Conservation (phyloP, 2,797 vertebrate genomes). For the Cuculus canorus region DNA sequence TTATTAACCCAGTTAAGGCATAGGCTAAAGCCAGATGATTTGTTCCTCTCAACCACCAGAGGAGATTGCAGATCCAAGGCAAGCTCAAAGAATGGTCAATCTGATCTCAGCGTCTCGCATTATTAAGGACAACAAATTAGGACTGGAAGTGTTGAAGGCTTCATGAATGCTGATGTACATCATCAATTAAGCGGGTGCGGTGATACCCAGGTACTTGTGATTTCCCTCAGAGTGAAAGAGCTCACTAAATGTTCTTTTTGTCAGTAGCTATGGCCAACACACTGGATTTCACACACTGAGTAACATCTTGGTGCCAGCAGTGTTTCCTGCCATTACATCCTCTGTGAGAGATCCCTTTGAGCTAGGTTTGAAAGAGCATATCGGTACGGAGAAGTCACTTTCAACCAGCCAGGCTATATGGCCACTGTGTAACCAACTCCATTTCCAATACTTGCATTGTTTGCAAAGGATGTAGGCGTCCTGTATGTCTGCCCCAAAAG, state of each 20-base stretch:
- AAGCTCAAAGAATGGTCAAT: not conserved
- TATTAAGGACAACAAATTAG: no score
- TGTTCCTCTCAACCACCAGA: not conserved
- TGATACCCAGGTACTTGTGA: not conserved
- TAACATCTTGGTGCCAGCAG: not conserved
- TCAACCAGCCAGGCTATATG: not conserved
- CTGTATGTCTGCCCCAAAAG: not conserved
- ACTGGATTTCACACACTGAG: not conserved
- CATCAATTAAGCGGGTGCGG: not conserved
- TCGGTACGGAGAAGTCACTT: not conserved
- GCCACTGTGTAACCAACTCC: accelerated
- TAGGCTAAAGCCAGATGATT: not conserved
- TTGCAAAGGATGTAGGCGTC: not conserved
- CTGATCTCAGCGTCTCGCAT: not conserved
- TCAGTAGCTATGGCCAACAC: not conserved
- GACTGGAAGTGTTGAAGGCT: not conserved
- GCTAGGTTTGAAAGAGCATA: not conserved
- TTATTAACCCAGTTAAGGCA: not conserved
- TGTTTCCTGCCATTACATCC: not conserved
- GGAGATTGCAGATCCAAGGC: not conserved
- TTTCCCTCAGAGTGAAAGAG: not conserved
- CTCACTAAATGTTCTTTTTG: not conserved
- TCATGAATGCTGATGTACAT: not conserved
- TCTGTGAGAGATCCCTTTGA: not conserved
- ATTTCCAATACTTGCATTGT: not conserved